phyloP scores from a whole-genome alignment of 1,140 invertebrate species.

The Ruditapes philippinarum region DNA sequence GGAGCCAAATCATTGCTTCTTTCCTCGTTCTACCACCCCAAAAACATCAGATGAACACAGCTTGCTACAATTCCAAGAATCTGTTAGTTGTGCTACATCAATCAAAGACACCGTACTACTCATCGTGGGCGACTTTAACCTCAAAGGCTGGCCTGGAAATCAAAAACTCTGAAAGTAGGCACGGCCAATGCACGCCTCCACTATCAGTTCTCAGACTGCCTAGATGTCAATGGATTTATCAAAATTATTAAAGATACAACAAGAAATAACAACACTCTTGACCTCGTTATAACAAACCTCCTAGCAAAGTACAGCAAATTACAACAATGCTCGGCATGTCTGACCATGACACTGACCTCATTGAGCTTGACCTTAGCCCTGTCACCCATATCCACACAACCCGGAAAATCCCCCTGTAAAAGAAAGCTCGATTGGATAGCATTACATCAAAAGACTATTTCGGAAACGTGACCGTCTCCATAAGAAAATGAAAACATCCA shows the following conservation, averaged over 20 bases:
- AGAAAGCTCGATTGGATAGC: slow-evolving; percentile 61
- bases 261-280: too few species aligned
- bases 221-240: too few species aligned
- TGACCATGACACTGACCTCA: too few species aligned
- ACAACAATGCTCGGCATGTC: neutral
- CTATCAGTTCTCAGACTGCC: too few species aligned
- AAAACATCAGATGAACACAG: neutral
- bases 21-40: slow-evolving; percentile 8
- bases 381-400: neutral
- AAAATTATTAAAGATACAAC: too few species aligned
- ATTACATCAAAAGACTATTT: slow-evolving; percentile 27
- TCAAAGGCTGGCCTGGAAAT: slow-evolving; percentile 63
- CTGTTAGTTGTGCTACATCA: neutral
- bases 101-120: slow-evolving; percentile 13
- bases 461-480: too few species aligned
- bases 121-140: slow-evolving; percentile 47
- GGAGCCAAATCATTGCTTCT: too few species aligned
- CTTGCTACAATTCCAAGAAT: too few species aligned
- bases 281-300: neutral
- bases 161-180: slow-evolving; percentile 51
- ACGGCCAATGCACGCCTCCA: too few species aligned
- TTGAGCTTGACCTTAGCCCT: too few species aligned
- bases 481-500: slow-evolving; percentile 40
- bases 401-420: slow-evolving; percentile 49
- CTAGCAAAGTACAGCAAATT: neutral